These are phyloP conservation scores for Protonibea diacanthus DNA, from an alignment of 2,797 vertebrate genomes.

Conservation along the genomic window DNA sequence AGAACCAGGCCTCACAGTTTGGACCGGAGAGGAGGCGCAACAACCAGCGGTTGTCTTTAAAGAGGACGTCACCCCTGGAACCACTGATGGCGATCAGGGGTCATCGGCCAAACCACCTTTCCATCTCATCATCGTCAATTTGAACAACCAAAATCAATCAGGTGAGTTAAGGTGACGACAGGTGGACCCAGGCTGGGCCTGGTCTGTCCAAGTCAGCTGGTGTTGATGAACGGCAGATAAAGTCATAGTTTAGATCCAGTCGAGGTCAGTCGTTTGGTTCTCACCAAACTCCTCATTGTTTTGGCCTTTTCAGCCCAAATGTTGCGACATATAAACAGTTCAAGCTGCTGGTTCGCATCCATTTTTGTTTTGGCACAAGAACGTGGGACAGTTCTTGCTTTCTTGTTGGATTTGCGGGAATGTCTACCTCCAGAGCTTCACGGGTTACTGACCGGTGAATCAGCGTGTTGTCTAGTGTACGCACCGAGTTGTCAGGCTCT, in stretches of 20 bases:
- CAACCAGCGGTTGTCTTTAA: conserved; percentile 80
- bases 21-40: background rate
- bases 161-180: conserved; percentile 77
- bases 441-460: background rate
- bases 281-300: background rate
- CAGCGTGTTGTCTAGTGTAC: background rate
- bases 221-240: too few species aligned
- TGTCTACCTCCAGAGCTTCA: background rate
- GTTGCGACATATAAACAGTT: background rate
- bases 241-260: too few species aligned
- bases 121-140: conserved; percentile 87
- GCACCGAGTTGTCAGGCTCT: too few species aligned
- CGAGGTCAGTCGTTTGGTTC: too few species aligned
- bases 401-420: background rate
- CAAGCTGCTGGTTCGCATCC: background rate
- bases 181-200: too few species aligned
- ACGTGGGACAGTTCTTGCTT: background rate
- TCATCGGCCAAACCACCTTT: conserved; percentile 70
- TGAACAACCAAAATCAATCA: conserved; percentile 86
- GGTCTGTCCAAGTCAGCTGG: too few species aligned
- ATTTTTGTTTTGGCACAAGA: background rate
- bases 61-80: conserved; percentile 53
- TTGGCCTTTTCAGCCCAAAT: background rate
- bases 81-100: conserved; percentile 48
- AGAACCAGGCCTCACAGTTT: background rate